Conservation (phyloP, 2,888 invertebrate genomes). For the Cryptus viduatorius region DNA sequence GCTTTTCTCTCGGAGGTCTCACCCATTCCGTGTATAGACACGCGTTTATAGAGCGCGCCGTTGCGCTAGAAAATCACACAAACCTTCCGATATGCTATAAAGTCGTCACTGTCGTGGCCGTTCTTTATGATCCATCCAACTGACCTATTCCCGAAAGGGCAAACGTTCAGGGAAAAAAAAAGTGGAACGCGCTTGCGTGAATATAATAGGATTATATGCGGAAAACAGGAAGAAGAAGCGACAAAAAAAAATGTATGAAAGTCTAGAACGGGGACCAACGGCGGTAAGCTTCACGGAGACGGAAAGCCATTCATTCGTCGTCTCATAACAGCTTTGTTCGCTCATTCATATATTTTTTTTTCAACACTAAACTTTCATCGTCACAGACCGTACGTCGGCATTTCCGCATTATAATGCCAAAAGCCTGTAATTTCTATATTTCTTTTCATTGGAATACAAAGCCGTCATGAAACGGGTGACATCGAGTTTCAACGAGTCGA, state of each 20-base stretch:
- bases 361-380: constrained; percentile 6
- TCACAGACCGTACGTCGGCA: not conserved
- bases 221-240: constrained; percentile 48
- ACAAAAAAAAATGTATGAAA: constrained; percentile 1
- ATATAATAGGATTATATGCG: constrained; percentile 44
- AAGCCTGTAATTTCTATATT: constrained; percentile 23
- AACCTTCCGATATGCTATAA: not conserved
- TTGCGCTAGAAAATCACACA: constrained; percentile 17
- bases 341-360: constrained; percentile 30
- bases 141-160: constrained; percentile 64
- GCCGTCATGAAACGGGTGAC: not conserved
- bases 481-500: not conserved
- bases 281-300: constrained; percentile 48
- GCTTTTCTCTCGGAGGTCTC: constrained; percentile 54
- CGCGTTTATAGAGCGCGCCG: constrained; percentile 30
- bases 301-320: constrained; percentile 52
- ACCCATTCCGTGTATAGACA: constrained; percentile 21
- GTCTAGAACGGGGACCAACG: constrained; percentile 30
- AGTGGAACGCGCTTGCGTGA: constrained; percentile 50
- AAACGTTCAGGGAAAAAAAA: constrained; percentile 61
- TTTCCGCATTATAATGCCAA: constrained; percentile 14
- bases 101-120: not conserved
- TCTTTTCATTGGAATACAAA: not conserved
- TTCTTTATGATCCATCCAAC: not conserved
- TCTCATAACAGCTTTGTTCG: constrained; percentile 15